Conservation (phyloP, 1,140 invertebrate genomes). For the Microplitis demolitor region DNA sequence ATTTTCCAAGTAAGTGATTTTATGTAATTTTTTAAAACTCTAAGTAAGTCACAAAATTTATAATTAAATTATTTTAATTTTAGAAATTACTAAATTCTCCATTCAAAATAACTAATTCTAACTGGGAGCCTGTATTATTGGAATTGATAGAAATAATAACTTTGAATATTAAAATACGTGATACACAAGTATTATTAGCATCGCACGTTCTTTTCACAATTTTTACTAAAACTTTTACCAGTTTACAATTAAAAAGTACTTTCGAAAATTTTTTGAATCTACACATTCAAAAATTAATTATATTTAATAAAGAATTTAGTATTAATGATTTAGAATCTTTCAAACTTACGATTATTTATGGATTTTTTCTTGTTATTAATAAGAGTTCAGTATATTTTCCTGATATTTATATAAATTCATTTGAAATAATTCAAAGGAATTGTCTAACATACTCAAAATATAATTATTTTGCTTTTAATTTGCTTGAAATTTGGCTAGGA, state of each 20-base stretch:
- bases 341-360: constrained; percentile 41
- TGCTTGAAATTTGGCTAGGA: constrained; percentile 46
- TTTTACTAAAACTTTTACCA: constrained; percentile 15
- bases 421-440: constrained; percentile 40
- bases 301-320: constrained; percentile 27
- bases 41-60: not conserved
- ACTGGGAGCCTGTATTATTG: constrained; percentile 7
- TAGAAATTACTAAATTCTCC: constrained; percentile 38
- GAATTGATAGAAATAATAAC: constrained; percentile 24
- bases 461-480: constrained; percentile 49
- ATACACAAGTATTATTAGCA: constrained; percentile 38
- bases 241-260: constrained; percentile 13
- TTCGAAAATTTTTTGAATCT: constrained; percentile 32
- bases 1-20: constrained; percentile 37
- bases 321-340: constrained; percentile 39
- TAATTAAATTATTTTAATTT: not conserved
- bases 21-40: not conserved
- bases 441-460: constrained; percentile 47
- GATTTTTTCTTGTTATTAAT: constrained; percentile 44
- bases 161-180: constrained; percentile 31
- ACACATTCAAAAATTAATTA: constrained; percentile 17
- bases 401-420: constrained; percentile 33
- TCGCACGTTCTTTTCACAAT: constrained; percentile 41
- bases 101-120: not conserved
- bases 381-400: constrained; percentile 13